Conservation (phyloP, 2,797 vertebrate species). For the Aplochiton taeniatus region DNA sequence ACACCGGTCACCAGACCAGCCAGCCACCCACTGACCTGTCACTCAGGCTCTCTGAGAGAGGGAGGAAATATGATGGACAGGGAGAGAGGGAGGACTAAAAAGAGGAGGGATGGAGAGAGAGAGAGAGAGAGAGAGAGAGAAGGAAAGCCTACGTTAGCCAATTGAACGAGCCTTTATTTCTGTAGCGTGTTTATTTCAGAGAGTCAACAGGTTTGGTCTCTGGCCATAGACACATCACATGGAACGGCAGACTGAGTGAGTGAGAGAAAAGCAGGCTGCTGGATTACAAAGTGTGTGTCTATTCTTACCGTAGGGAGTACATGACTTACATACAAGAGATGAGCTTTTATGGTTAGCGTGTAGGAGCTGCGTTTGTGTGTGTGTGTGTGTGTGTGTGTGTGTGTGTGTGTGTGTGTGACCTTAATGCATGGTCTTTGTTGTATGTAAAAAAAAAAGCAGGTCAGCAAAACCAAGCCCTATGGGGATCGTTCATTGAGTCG, state of each 20-base stretch:
- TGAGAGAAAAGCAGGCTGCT: neutral
- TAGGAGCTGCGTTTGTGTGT: neutral
- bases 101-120: neutral
- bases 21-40: too few relatives aligned
- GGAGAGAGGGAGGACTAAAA: too few relatives aligned
- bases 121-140: neutral
- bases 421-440: conserved; percentile 25
- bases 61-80: too few relatives aligned
- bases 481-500: conserved; percentile 52
- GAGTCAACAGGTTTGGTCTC: too few relatives aligned
- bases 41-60: too few relatives aligned
- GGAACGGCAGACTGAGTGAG: neutral
- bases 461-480: conserved; percentile 68
- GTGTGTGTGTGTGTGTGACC: conserved; percentile 18
- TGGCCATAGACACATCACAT: too few relatives aligned
- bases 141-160: too few relatives aligned
- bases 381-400: conserved; percentile 3
- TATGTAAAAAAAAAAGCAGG: conserved; percentile 69
- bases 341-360: conserved; percentile 17
- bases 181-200: too few relatives aligned
- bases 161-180: too few relatives aligned
- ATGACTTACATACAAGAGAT: neutral
- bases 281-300: too few relatives aligned
- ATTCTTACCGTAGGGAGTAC: too few relatives aligned
- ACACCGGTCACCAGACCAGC: too few relatives aligned